phyloP scores from a whole-genome alignment of 2,113 vertebrate species.

The Oryzias curvinotus region DNA sequence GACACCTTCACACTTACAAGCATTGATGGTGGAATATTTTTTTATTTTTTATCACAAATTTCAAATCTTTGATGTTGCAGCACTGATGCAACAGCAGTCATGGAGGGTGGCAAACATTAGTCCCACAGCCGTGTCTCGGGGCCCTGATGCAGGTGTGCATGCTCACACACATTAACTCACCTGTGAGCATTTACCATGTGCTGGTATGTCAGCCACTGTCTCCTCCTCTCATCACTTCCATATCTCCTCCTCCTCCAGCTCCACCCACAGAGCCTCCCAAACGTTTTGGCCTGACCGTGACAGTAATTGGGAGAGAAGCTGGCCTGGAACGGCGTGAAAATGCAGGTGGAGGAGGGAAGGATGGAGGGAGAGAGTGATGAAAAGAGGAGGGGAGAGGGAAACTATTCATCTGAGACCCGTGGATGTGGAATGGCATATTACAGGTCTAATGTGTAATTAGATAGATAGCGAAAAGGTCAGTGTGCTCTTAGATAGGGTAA shows the following conservation, averaged over 20 bases:
- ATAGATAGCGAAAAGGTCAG: conserved; percentile 78
- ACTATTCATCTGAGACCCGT: conserved; percentile 77
- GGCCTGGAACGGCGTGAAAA: conserved; percentile 71
- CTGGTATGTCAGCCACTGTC: conserved; percentile 55
- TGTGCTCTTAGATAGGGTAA: conserved; percentile 42
- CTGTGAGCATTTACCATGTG: conserved; percentile 59
- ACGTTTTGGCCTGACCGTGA: conserved; percentile 70
- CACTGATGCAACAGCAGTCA: conserved; percentile 36
- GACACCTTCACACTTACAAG: no score
- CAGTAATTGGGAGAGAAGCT: conserved; percentile 80
- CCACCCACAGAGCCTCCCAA: conserved; percentile 42
- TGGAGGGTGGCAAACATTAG: conserved; percentile 40
- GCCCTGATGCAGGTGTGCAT: conserved; percentile 1
- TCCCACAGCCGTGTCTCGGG: conserved; percentile 50
- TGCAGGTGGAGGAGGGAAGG: conserved; percentile 41
- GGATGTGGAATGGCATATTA: conserved; percentile 80
- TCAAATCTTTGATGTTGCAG: conserved; percentile 52
- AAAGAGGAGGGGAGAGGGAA: conserved; percentile 56
- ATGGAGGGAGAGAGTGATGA: conserved; percentile 47
- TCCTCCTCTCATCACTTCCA: conserved; percentile 59
- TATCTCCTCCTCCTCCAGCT: conserved; percentile 33
- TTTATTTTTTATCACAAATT: conserved; percentile 61
- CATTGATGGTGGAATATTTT: conserved; percentile 25
- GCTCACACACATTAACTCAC: conserved; percentile 51
- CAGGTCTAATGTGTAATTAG: conserved; percentile 81